These are phyloP conservation scores for Eolophus roseicapilla DNA, from an alignment of 2,113 vertebrate species.

Conservation along the genomic window DNA sequence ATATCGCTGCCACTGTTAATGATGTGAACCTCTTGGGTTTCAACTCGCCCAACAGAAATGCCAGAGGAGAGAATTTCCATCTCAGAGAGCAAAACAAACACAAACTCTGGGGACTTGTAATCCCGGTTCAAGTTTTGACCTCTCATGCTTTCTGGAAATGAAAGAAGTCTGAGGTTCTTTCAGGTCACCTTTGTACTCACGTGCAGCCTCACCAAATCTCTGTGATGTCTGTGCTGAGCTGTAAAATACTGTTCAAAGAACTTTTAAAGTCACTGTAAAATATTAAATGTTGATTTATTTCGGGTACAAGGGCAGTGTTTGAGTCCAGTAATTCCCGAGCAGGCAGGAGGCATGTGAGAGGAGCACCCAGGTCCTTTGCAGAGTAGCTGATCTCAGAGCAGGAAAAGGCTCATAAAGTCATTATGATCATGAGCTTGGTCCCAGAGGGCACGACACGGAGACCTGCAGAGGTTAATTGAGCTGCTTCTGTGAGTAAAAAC, in stretches of 20 bases:
- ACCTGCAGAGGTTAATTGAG: not conserved
- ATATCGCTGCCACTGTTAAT: not conserved
- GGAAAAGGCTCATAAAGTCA: not conserved
- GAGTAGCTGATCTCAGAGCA: not conserved
- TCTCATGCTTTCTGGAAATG: not conserved
- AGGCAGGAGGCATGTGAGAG: not conserved
- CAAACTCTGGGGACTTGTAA: not conserved
- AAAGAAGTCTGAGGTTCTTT: not conserved
- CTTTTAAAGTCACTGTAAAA: constrained; percentile 35
- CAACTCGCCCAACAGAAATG: not conserved
- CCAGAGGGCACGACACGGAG: not conserved
- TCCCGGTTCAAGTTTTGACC: not conserved
- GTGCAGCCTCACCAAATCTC: not conserved
- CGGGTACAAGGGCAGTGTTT: not conserved
- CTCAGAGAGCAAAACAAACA: not conserved
- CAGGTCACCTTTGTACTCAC: not conserved
- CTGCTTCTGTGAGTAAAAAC: not conserved
- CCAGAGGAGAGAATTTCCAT: not conserved
- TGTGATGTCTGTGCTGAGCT: not conserved
- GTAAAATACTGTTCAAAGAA: constrained; percentile 42
- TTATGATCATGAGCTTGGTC: not conserved
- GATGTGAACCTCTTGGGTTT: not conserved
- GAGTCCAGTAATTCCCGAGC: not conserved
- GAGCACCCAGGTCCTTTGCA: not conserved
- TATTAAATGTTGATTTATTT: constrained; percentile 65